Evolutionary conservation across 2,797 vertebrate species (phyloP).

Genomic region (Sebastes vulpes): DNA sequence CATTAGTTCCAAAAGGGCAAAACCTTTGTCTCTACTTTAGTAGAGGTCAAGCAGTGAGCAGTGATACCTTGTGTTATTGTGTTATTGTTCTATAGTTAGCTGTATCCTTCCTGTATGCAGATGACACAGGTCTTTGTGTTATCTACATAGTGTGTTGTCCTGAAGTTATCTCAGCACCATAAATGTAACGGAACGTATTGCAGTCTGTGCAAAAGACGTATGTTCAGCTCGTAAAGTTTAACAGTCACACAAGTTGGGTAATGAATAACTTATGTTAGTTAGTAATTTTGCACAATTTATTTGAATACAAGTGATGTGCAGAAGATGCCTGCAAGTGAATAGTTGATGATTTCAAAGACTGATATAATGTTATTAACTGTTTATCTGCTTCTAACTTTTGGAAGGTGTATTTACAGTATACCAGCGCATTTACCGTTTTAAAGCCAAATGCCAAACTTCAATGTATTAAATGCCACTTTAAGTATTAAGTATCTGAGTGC

Average conservation of each 20-base stretch:
- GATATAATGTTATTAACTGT: background rate
- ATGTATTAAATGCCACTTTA: background rate
- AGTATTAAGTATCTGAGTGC: background rate
- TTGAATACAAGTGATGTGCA: no score
- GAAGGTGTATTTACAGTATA: background rate
- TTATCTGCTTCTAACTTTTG: background rate
- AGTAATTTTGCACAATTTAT: no score
- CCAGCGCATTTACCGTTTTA: background rate
- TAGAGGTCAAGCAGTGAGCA: no score
- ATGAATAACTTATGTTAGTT: background rate
- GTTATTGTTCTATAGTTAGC: background rate
- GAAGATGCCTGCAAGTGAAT: rapidly evolving
- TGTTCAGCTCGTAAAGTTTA: background rate
- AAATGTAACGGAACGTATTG: background rate
- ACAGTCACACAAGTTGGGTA: background rate
- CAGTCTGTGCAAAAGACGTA: background rate
- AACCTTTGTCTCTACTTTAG: no score
- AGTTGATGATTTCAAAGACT: background rate
- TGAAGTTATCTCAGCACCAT: background rate
- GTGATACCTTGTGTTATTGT: no score
- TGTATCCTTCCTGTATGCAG: background rate
- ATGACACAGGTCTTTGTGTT: background rate
- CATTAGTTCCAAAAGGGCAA: no score
- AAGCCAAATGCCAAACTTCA: background rate
- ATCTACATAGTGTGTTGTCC: background rate